These are phyloP conservation scores for Pristionchus entomophagus DNA, from an alignment of 2,888 invertebrate species.

Conservation along the genomic window DNA sequence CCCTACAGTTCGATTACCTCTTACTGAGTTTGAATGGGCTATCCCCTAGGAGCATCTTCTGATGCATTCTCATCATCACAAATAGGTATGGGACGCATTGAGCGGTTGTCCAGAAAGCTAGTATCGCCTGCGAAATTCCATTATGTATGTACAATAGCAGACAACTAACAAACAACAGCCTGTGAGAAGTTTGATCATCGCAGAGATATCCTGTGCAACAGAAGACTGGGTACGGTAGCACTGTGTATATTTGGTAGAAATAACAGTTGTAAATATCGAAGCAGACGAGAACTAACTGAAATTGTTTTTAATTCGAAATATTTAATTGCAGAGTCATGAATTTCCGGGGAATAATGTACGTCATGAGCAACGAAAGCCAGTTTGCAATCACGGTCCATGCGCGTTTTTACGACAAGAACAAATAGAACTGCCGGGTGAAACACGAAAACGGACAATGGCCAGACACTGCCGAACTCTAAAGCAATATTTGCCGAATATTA, in stretches of 20 bases:
- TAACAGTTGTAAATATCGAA: neutral
- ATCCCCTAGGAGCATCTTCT: neutral
- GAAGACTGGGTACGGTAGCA: neutral
- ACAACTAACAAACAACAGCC: neutral
- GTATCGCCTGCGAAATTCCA: neutral
- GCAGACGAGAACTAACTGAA: neutral
- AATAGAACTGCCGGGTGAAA: neutral
- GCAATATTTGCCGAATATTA: neutral
- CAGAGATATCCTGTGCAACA: neutral
- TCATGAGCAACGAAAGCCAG: neutral
- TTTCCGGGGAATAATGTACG: too few species aligned
- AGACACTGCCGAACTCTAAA: too few species aligned
- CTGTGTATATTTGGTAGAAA: neutral
- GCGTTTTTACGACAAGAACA: neutral
- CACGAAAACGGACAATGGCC: constrained; percentile 26
- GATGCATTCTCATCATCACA: constrained; percentile 10
- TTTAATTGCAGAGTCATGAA: neutral
- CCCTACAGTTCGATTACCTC: neutral
- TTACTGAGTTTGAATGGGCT: neutral
- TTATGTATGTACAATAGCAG: neutral
- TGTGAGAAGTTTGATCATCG: neutral
- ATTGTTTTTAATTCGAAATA: neutral
- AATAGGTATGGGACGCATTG: neutral
- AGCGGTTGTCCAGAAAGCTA: neutral
- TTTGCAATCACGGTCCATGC: constrained; percentile 25